Conservation (phyloP, 1,140 invertebrate species). For the Calliphora vicina region DNA sequence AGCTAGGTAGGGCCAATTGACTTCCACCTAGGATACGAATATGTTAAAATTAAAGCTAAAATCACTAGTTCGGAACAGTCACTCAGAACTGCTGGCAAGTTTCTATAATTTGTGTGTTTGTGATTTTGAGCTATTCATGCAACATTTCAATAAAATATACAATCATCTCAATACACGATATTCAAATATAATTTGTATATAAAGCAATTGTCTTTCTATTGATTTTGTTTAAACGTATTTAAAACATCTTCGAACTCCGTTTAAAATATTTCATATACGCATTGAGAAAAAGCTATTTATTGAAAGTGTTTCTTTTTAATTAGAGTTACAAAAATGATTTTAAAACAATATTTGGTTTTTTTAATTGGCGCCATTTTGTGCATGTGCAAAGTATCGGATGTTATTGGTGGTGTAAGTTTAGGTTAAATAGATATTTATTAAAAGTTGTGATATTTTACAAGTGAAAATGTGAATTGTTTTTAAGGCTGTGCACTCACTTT, state of each 20-base stretch:
- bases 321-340: slow-evolving; percentile 9
- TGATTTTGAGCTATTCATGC: background rate
- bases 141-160: background rate
- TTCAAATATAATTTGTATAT: slow-evolving; percentile 28
- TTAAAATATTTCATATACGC: background rate
- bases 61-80: too few species aligned
- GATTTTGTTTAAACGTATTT: slow-evolving; percentile 9
- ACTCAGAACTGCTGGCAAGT: too few species aligned
- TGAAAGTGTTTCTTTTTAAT: too few species aligned
- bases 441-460: background rate
- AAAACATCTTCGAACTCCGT: background rate
- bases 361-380: background rate
- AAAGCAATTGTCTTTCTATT: slow-evolving; percentile 8
- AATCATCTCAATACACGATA: background rate
- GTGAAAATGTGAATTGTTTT: too few species aligned
- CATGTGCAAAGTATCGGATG: background rate
- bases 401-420: slow-evolving; percentile 20
- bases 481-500: too few species aligned
- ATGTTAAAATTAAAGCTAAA: too few species aligned
- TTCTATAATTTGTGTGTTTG: background rate
- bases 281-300: too few species aligned
- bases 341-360: background rate
- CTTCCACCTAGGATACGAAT: too few species aligned
- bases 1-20: too few species aligned
- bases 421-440: too few species aligned